phyloP scores from a whole-genome alignment of 1,140 invertebrate genomes.

The Aleiodes sp. region DNA sequence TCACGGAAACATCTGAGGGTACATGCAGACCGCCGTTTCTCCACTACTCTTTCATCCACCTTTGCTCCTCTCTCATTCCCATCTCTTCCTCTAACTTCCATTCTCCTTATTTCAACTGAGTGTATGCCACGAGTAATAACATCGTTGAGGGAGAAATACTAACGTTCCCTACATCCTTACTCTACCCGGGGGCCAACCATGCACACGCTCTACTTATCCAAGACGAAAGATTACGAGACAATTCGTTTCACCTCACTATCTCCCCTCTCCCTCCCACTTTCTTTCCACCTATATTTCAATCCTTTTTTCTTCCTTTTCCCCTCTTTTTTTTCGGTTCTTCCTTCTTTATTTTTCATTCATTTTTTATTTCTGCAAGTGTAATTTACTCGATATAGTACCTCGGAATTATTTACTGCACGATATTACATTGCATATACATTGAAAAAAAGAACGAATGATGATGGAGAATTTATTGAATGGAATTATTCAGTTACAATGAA shows the following conservation, averaged over 20 bases:
- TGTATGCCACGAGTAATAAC: constrained; percentile 31
- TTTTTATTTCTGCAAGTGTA: constrained; percentile 8
- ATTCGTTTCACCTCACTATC: constrained; percentile 19
- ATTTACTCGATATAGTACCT: not conserved
- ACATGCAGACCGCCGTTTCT: not conserved
- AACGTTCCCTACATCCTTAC: not conserved
- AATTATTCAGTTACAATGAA: too few relatives aligned
- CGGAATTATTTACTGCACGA: not conserved
- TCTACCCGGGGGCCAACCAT: not conserved
- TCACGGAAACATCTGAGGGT: not conserved
- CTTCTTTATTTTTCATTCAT: not conserved
- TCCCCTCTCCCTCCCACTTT: constrained; percentile 1
- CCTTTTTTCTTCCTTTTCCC: not conserved
- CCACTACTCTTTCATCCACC: constrained; percentile 4
- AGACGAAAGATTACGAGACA: constrained; percentile 36
- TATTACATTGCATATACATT: constrained; percentile 5
- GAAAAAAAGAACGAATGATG: too few relatives aligned
- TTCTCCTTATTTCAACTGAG: constrained; percentile 6
- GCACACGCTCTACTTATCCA: constrained; percentile 7
- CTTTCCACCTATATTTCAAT: not conserved
- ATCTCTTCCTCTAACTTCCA: not conserved
- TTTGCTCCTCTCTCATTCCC: constrained; percentile 24
- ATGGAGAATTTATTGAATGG: too few relatives aligned
- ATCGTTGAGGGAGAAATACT: constrained; percentile 29
- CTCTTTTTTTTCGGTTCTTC: not conserved